Conservation (phyloP, 2,888 invertebrate genomes). For the Stenolophus ochropezus region DNA sequence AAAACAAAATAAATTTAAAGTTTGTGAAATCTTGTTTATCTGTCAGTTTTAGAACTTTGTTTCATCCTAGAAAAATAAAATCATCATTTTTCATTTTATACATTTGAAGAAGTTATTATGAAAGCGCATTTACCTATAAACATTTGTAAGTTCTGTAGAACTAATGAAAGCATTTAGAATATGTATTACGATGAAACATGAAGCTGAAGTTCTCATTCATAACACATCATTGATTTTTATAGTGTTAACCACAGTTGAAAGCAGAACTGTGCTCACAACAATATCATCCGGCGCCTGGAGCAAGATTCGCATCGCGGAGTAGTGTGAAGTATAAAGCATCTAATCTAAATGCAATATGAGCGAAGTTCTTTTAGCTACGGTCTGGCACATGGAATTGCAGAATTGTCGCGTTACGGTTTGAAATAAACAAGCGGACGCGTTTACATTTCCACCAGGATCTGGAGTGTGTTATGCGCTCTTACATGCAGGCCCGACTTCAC, state of each 20-base stretch:
- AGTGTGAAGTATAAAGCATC: conserved; percentile 6
- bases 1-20: too few species aligned
- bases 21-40: too few species aligned
- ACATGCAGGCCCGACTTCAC: neutral
- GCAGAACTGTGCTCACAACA: neutral
- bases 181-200: neutral
- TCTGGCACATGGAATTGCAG: conserved; percentile 1
- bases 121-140: too few species aligned
- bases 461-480: conserved; percentile 2
- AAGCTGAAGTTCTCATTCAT: neutral
- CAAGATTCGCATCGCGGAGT: neutral
- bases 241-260: neutral
- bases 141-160: too few species aligned
- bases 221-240: conserved; percentile 18
- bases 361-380: conserved; percentile 6
- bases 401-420: conserved; percentile 39
- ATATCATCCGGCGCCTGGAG: neutral
- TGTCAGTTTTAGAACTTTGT: too few species aligned
- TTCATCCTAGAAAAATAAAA: too few species aligned
- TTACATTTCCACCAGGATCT: conserved; percentile 43
- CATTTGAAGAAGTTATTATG: too few species aligned
- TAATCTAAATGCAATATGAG: conserved; percentile 34
- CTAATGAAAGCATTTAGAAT: neutral
- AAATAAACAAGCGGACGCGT: conserved; percentile 42
- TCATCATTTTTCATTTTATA: too few species aligned